These are phyloP conservation scores for Eupithecia abbreviata DNA, from an alignment of 2,888 invertebrate genomes.

Conservation along the genomic window DNA sequence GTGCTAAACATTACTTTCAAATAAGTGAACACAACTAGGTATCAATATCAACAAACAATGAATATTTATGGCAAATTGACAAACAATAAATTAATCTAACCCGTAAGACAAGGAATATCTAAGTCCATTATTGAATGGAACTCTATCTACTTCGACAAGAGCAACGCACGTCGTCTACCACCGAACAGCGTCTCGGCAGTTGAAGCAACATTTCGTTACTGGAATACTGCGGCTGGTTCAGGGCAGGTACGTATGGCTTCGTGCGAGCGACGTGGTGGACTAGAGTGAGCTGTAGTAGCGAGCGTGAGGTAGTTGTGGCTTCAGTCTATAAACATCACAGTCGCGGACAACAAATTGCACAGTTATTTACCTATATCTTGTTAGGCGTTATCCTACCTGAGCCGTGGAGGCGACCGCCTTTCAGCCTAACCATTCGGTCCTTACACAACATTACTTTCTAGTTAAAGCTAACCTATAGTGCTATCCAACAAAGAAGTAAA, in stretches of 20 bases:
- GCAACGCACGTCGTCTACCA: conserved; percentile 59
- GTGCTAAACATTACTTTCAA: conserved; percentile 71
- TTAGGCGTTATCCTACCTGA: conserved; percentile 64
- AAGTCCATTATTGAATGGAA: conserved; percentile 56
- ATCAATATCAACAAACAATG: conserved; percentile 67
- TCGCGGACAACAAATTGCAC: conserved; percentile 85
- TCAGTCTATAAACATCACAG: conserved; percentile 89
- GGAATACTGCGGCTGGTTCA: not conserved
- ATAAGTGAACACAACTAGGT: conserved; percentile 69
- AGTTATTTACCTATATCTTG: conserved; percentile 64
- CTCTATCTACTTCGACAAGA: conserved; percentile 68
- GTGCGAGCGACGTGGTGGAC: conserved; percentile 77
- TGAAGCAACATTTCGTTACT: not conserved
- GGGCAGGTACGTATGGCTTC: conserved; percentile 48
- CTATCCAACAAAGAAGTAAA: conserved; percentile 80
- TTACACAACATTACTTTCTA: conserved; percentile 70
- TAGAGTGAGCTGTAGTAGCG: conserved; percentile 77
- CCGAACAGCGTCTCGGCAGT: not conserved
- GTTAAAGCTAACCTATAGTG: conserved; percentile 79
- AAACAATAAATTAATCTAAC: conserved; percentile 70
- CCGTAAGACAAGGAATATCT: conserved; percentile 66
- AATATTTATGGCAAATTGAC: conserved; percentile 77
- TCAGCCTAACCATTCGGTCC: conserved; percentile 69
- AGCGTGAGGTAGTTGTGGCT: conserved; percentile 84
- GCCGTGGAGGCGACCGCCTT: conserved; percentile 61